Evolutionary conservation across 2,888 invertebrate genomes (phyloP), one percentile per base, ranked within the genome.

Genomic region (Eutolmus rufibarbis): DNA sequence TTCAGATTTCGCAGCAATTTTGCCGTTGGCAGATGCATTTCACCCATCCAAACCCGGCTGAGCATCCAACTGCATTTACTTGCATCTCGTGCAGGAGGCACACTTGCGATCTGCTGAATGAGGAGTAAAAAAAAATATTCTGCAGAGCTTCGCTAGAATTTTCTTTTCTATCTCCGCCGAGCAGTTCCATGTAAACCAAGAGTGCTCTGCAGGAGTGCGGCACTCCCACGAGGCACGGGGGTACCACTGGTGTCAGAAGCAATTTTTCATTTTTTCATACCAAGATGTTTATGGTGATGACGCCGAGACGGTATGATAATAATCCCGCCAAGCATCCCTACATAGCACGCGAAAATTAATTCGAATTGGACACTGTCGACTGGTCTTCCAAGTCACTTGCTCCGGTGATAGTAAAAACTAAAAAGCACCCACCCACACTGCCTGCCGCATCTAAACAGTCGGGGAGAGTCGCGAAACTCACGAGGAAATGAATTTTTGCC

Each of bases 331-430:
- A 16, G n/a, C 16, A 84, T 74, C 19, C 37, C 12, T 16, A 23
- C 40, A 74, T 74, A 43, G 74, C 84, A 84, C 40, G 74, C 43
- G 66, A 84, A 74, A 51, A 86, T 77, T 86, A 86, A 77, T 77
- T 86, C 37, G 77, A 86, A 86, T 86, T 77, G 77, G 86, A 86
- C 34, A 86, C 56, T 56, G 77, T 77, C 77, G 86, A 77, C 34
- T 77, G 74, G 77, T 34, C 57, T 77, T 78, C 34, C 56, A 77
- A 34, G 40, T 81, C 51, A 51, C 31, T 16, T 51, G 34, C 31
- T 28, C 14, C 12, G 23, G 0, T 23, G 1, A 66, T 66, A 66
- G 66, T 66, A 66, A 23, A 66, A 66, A 66, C 66, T 56, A 8
- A 14, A 46, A 46, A 4, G 12, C 66, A 66, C 5, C 31, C 23